Evolutionary conservation across 2,113 vertebrate genomes (phyloP), one percentile per base, ranked within the genome.

Genomic region (Acrocephalus kingi): DNA sequence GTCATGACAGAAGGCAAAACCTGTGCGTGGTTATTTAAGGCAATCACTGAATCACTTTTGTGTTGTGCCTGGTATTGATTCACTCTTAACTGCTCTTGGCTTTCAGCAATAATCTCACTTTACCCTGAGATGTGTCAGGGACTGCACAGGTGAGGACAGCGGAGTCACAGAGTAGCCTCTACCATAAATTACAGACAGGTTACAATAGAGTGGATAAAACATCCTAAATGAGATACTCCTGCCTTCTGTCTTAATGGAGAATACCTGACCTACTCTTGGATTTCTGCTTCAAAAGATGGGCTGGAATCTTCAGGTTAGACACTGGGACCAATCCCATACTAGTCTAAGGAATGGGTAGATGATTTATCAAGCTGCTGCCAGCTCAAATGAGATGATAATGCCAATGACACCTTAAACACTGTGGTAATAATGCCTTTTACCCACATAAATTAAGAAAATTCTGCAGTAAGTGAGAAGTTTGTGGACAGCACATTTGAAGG

Each of bases 21-120:
- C 66, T 54, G 33, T 58, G 64, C 31, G 7, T 75, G 63, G 61
- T 69, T 82, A 89, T 89, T 94, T 87, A 84, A 95, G 67, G 87
- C 94, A 94, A 66, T 76, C 89, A 64, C 84, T 84, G 68, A 83
- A 84, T 67, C 85, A 88, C 90, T 93, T 93, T 11, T 82, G 63
- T 63, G 56, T 16, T 89, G 68, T 22, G 30, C 71, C 75, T 75
- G 83, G 16, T 93, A 86, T 79, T 64, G 93, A 95, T 95, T 84
- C 46, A 7, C 51, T 61, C 77, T 28, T 33, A 77, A 78, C 41
- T 23, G 66, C 20, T 39, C 75, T 37, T 66, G 67, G 68, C 78
- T 92, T 87, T 88, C 89, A 92, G 28, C 22, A 51, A 84, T 82
- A 75, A 51, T 59, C 71, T 67, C 72, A 69, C 39, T 74, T 87